Conservation (phyloP, 2,888 invertebrate species). For the Pelosia muscerda region DNA sequence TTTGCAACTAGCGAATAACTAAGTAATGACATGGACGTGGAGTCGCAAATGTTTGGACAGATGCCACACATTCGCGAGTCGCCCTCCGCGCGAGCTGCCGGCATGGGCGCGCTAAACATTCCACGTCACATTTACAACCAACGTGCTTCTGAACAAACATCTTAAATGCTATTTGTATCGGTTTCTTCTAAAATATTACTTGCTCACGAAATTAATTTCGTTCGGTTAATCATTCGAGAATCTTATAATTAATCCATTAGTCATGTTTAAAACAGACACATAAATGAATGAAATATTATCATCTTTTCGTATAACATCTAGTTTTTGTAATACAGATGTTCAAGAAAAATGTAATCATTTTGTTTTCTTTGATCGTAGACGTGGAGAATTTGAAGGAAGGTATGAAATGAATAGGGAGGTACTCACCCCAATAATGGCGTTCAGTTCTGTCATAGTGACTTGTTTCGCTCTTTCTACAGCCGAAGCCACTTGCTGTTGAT, state of each 20-base stretch:
- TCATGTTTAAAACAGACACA: slow-evolving; percentile 14
- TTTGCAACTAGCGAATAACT: slow-evolving; percentile 63
- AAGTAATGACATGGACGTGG: slow-evolving; percentile 57
- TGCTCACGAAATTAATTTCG: slow-evolving; percentile 63
- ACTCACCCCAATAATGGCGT: slow-evolving; percentile 97
- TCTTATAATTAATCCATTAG: slow-evolving; percentile 23
- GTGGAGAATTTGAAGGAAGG: slow-evolving; percentile 8
- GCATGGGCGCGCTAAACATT: slow-evolving; percentile 55
- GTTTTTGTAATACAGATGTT: slow-evolving; percentile 13
- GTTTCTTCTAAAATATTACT: slow-evolving; percentile 67
- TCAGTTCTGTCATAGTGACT: slow-evolving; percentile 97
- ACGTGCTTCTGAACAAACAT: slow-evolving; percentile 68
- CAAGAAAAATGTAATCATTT: slow-evolving; percentile 13
- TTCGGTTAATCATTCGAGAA: slow-evolving; percentile 46
- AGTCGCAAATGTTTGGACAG: slow-evolving; percentile 69
- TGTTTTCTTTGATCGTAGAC: slow-evolving; percentile 21
- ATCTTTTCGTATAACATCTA: slow-evolving; percentile 14
- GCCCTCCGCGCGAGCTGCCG: slow-evolving; percentile 22
- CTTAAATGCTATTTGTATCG: slow-evolving; percentile 73
- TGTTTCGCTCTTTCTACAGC: slow-evolving; percentile 98
- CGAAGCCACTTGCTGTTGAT: slow-evolving; percentile 96
- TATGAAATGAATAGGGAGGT: slow-evolving; percentile 14
- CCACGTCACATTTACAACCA: slow-evolving; percentile 66
- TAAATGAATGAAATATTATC: slow-evolving; percentile 17
- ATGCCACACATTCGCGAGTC: slow-evolving; percentile 57